phyloP scores from a whole-genome alignment of 2,797 vertebrate species.

The Ibycter americanus region DNA sequence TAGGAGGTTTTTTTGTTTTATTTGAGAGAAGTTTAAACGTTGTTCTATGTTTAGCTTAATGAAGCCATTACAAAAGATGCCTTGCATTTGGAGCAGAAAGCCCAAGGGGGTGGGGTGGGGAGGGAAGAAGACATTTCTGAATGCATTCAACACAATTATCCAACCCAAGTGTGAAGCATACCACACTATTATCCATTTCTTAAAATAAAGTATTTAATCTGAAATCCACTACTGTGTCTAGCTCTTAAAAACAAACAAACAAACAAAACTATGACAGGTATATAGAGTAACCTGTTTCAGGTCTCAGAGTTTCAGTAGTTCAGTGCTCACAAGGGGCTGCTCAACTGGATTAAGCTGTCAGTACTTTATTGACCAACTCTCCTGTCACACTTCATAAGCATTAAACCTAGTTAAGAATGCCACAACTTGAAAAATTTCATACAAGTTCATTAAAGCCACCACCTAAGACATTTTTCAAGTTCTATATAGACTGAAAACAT shows the following conservation, averaged over 20 bases:
- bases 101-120: background rate
- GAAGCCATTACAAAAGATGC: background rate
- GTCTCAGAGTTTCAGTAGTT: background rate
- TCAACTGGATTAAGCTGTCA: background rate
- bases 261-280: background rate
- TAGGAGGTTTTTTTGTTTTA: background rate
- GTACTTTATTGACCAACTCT: background rate
- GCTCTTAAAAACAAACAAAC: background rate
- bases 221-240: background rate
- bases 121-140: background rate
- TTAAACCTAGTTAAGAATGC: background rate
- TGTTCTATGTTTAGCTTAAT: background rate
- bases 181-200: background rate
- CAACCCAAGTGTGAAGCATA: background rate
- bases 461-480: background rate
- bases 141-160: background rate
- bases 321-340: background rate
- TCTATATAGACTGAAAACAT: background rate
- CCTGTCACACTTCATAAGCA: fast-evolving
- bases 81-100: background rate
- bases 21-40: background rate
- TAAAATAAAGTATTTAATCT: background rate
- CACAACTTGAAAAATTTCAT: background rate
- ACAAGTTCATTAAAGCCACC: background rate
- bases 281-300: background rate